Evolutionary conservation across 37 sponge, comb jelly and placozoan species (phyloP), one percentile per base, ranked within the genome.

Genomic region (Hexactinellida sp.): DNA sequence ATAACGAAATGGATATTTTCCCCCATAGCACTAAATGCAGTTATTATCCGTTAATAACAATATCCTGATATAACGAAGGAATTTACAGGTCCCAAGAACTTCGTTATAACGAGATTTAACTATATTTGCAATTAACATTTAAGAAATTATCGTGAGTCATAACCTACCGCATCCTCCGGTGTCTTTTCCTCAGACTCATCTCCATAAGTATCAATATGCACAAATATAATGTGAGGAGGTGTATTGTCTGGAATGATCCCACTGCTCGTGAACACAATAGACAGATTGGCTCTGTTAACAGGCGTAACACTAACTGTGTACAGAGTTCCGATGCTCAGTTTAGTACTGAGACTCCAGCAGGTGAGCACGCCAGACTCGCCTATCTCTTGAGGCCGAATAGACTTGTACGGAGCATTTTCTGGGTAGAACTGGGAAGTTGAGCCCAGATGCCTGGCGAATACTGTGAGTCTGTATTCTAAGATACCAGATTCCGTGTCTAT

Each of bases 401-500:
- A 19, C 13, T 47, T 16, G 9, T 19, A 19, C 16, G 16, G 16
- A 19, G 52, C 13, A 47, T 47, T 16, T 47, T 47, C 16, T 47
- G 52, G 52, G 52, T 47, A 47, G 52, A 47, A 47, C 16, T 47
- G 9, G 52, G 52, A 47, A 47, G 52, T 47, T 19, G 52, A 47
- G 9, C 52, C 52, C 16, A 19, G 52, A 47, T 16, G 9, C 9
- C 13, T 47, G 9, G 52, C 52, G 52, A 47, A 47, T 47, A 47
- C 16, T 47, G 52, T 47, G 9, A 47, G 52, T 47, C 52, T 47
- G 52, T 91, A 91, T n/a, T 89, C 55, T 0, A 32, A 24, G 7
- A 91, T 55, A 0, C 87, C 86, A 34, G 85, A 55, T 38, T 89
- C 93, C 0, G 38, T 28, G 84, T 94, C 95, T 1, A 13, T 0